Percentiles rank a stretch among this genome's conserved stretches.
These are phyloP conservation scores for Zele albiditarsus DNA, from an alignment of 2,888 invertebrate genomes.

Conservation along the genomic window DNA sequence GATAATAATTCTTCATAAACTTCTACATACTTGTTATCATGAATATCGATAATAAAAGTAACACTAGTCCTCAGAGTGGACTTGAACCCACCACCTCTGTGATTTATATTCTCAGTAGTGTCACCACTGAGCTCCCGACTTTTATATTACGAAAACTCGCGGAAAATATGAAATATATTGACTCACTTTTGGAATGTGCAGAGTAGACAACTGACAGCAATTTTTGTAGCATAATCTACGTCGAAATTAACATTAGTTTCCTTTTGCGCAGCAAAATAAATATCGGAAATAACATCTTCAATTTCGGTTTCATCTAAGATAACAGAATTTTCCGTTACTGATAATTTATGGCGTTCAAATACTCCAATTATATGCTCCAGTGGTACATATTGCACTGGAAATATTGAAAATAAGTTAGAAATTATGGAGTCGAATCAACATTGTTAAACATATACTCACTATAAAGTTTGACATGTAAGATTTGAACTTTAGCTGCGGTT, in stretches of 20 bases:
- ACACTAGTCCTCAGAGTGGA: too few relatives aligned
- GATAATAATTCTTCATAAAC: too few relatives aligned
- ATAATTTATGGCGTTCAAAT: slow-evolving; percentile 82
- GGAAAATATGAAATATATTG: background rate
- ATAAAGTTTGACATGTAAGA: slow-evolving; percentile 78
- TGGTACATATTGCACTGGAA: slow-evolving; percentile 74
- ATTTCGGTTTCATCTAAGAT: slow-evolving; percentile 80
- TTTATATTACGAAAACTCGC: background rate
- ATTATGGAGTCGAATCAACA: slow-evolving; percentile 18
- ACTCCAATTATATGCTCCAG: slow-evolving; percentile 80
- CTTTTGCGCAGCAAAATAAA: slow-evolving; percentile 83
- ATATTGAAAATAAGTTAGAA: slow-evolving; percentile 28
- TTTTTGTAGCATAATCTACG: slow-evolving; percentile 78
- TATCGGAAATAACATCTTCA: slow-evolving; percentile 82
- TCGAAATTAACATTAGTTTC: slow-evolving; percentile 78
- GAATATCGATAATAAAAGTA: too few relatives aligned
- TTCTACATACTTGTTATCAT: too few relatives aligned
- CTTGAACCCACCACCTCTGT: too few relatives aligned
- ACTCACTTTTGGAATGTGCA: slow-evolving; percentile 81
- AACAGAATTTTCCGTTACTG: slow-evolving; percentile 80
- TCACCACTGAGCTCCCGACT: too few relatives aligned
- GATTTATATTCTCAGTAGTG: too few relatives aligned
- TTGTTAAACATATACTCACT: slow-evolving; percentile 74
- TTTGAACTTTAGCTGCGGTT: slow-evolving; percentile 82
- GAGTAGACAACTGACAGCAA: slow-evolving; percentile 79